Evolutionary conservation across 2,113 vertebrate species (phyloP), one percentile per base, ranked within the genome.

Genomic region (Pithys albifrons): DNA sequence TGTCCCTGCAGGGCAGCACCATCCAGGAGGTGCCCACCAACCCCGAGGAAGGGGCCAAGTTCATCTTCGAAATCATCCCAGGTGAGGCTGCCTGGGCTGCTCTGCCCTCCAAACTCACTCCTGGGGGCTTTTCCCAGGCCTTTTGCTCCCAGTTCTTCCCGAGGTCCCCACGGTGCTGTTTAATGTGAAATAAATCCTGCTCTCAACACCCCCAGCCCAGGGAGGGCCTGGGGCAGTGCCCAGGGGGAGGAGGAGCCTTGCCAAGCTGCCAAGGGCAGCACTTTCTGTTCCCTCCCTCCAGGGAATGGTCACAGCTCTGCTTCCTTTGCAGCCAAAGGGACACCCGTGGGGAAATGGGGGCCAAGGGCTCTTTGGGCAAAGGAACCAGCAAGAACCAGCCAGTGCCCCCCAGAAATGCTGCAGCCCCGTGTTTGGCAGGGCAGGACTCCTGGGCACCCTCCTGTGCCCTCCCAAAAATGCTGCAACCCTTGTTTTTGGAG

Each of bases 1-100:
- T 99, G 85, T 97, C 97, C 76, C 98, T 99, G 43, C 98, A 98
- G 51, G 98, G 98, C 84, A 98, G 98, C 93, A 98, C 98, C 79
- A 96, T 99, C 81, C 99, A 98, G 29, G 98, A 99, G 95, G 96
- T 99, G 19, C 97, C 98, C 51, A 91, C 89, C 9, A 99, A 97
- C 88, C 95, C 98, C 1, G 99, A 99, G 35, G 99, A 99, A 54
- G 97, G 97, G 4, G 99, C 98, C 52, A 99, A 98, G 74, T 99
- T 98, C 96, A 98, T 99, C 85, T 99, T 99, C 6, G 99, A 99
- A 96, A 98, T 99, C 83, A 97, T 98, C 89, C 99, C 98, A 98
- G 98, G 99, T 99, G 97, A 97, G 98, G 72, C 19, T 14, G 23
- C 35, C 59, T n/a, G 46, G 59, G 55, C 43, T 62, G 78, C 18